Evolutionary conservation across 23 tunicate genomes (phyloP).

Genomic region (Phallusia fumigata): DNA sequence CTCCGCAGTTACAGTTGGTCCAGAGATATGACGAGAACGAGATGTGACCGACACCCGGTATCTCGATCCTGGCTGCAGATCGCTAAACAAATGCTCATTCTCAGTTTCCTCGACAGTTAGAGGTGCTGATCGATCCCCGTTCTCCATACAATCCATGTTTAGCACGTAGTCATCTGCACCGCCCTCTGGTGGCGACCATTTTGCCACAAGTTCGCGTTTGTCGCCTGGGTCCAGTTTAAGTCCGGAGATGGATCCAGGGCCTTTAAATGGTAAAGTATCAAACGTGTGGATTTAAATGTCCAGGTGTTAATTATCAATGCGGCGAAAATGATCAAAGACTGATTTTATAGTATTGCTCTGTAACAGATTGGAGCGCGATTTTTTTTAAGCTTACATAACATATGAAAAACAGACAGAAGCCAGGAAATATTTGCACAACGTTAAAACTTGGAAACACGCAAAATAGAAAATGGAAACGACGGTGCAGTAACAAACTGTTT

Average conservation of each 20-base stretch:
- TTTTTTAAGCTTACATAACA: no score
- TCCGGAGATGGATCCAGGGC: slow-evolving; percentile 38
- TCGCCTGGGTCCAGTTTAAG: slow-evolving; percentile 23
- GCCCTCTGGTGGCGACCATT: slow-evolving; percentile 69
- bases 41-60: slow-evolving; percentile 58
- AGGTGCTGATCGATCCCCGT: slow-evolving; percentile 19
- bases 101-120: neutral
- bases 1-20: slow-evolving; percentile 24
- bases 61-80: slow-evolving; percentile 54
- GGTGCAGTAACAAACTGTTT: no score
- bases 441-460: no score
- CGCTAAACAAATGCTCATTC: slow-evolving; percentile 23
- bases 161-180: slow-evolving; percentile 64
- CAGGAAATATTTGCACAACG: no score
- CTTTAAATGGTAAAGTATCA: slow-evolving; percentile 1
- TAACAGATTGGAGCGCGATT: no score
- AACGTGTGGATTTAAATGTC: neutral
- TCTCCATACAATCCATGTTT: slow-evolving; percentile 15
- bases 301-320: no score
- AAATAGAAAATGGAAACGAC: no score
- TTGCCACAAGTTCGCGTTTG: slow-evolving; percentile 42
- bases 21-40: slow-evolving; percentile 32
- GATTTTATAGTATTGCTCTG: no score
- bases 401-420: no score
- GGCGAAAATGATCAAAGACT: no score